Conservation (phyloP, 2,888 invertebrate genomes). For the Ellobium chinense region DNA sequence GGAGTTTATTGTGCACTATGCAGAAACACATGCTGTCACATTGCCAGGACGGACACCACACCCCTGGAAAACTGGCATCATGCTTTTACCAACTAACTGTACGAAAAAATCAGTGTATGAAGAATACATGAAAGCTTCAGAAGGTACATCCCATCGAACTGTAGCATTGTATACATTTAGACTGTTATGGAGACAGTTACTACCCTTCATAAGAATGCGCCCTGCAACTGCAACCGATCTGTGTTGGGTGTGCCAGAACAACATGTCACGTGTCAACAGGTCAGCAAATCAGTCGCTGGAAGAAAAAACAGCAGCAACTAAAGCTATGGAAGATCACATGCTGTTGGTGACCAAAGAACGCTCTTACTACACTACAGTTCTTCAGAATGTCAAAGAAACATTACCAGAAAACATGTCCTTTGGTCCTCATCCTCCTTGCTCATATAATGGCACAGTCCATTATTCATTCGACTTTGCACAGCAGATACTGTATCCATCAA, state of each 20-base stretch:
- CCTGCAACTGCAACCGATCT: slow-evolving; percentile 50
- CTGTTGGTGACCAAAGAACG: slow-evolving; percentile 26
- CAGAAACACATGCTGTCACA: slow-evolving; percentile 41
- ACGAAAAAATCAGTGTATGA: slow-evolving; percentile 27
- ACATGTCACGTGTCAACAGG: slow-evolving; percentile 20
- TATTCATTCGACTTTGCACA: slow-evolving; percentile 61
- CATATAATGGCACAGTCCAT: slow-evolving; percentile 31
- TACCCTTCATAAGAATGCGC: slow-evolving; percentile 31
- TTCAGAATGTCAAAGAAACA: neutral
- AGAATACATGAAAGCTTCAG: slow-evolving; percentile 2
- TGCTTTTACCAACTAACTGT: slow-evolving; percentile 27
- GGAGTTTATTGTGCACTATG: slow-evolving; percentile 41
- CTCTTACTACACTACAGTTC: neutral
- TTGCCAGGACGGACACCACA: slow-evolving; percentile 43
- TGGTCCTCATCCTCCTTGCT: neutral
- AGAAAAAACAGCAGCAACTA: neutral
- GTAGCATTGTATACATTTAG: slow-evolving; percentile 1
- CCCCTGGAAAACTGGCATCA: slow-evolving; percentile 18
- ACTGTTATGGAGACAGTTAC: slow-evolving; percentile 20
- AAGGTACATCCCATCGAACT: neutral
- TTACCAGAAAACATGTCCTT: neutral
- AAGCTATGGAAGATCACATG: slow-evolving; percentile 1
- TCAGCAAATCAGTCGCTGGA: slow-evolving; percentile 17
- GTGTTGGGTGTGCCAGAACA: slow-evolving; percentile 51
- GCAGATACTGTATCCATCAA: slow-evolving; percentile 55